These are phyloP conservation scores for Ligdia adustata DNA, from an alignment of 2,888 invertebrate genomes.

Conservation along the genomic window DNA sequence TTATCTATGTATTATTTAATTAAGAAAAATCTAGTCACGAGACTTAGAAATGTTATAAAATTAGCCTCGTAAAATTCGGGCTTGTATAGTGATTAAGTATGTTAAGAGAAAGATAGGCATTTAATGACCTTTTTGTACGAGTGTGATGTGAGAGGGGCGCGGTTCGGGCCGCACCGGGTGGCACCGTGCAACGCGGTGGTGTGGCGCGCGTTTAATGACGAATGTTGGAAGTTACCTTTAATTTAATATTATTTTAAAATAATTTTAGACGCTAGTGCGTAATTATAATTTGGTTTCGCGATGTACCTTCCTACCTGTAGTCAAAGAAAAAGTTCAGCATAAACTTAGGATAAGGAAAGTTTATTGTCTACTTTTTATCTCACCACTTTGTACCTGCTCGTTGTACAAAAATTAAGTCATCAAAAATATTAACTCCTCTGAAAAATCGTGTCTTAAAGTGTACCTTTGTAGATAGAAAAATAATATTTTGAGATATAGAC, in stretches of 20 bases:
- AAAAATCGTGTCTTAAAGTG: constrained; percentile 68
- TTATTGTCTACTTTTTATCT: constrained; percentile 1
- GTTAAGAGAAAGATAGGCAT: constrained; percentile 65
- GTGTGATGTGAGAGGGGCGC: constrained; percentile 37
- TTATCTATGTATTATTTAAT: constrained; percentile 80
- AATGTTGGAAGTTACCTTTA: constrained; percentile 81
- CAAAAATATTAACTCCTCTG: constrained; percentile 5
- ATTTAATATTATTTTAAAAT: constrained; percentile 74
- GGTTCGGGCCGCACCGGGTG: constrained; percentile 4
- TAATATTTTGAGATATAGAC: constrained; percentile 26
- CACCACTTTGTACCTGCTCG: constrained; percentile 4
- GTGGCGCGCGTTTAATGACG: constrained; percentile 34
- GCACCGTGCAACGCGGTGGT: constrained; percentile 8
- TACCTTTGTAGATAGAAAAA: constrained; percentile 75
- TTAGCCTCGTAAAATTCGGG: constrained; percentile 73
- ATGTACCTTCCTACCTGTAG: constrained; percentile 50
- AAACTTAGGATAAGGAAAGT: constrained; percentile 4
- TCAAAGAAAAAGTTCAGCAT: constrained; percentile 81
- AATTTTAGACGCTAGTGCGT: constrained; percentile 73
- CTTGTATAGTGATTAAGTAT: constrained; percentile 67
- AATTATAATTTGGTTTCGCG: constrained; percentile 72
- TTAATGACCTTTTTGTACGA: constrained; percentile 64
- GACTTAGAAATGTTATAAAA: constrained; percentile 80
- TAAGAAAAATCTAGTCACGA: constrained; percentile 83
- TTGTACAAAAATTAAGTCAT: background rate